A percentile compares a stretch with the other conserved stretches of the same genome.
Conservation (phyloP, 2,113 vertebrate genomes). For the Naja naja region DNA sequence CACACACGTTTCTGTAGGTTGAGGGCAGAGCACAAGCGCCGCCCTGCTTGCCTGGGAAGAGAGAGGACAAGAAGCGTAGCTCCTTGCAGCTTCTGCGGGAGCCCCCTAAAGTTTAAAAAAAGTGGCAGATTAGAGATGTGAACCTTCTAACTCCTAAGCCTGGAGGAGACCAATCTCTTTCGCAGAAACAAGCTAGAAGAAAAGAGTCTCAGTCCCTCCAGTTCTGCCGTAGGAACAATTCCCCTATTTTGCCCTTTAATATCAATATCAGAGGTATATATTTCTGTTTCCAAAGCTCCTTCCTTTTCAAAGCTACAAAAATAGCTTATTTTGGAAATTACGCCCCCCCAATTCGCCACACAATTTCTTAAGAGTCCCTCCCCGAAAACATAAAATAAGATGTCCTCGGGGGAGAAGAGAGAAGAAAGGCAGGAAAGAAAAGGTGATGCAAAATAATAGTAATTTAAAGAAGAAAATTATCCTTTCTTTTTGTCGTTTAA, state of each 20-base stretch:
- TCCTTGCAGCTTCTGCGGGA: background rate
- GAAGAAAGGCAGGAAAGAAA: background rate
- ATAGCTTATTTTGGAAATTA: background rate
- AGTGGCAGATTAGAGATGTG: background rate
- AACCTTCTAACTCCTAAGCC: too few relatives aligned
- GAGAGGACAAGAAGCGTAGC: background rate
- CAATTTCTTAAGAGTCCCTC: background rate
- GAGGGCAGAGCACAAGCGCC: background rate
- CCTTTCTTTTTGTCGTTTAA: slow-evolving; percentile 27
- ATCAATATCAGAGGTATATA: background rate
- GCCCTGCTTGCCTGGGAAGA: background rate
- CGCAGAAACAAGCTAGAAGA: background rate
- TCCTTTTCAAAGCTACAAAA: background rate
- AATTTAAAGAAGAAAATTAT: slow-evolving; percentile 5
- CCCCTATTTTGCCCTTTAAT: background rate
- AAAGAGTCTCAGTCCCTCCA: background rate
- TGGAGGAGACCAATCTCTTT: background rate
- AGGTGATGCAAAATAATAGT: accelerated
- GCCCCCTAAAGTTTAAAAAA: background rate
- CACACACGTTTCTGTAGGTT: background rate
- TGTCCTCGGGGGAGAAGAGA: background rate
- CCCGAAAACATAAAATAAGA: background rate
- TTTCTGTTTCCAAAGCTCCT: background rate
- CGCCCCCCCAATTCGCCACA: background rate
- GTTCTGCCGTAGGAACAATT: background rate